Conservation (phyloP, 2,113 vertebrate genomes). For the Numida meleagris region DNA sequence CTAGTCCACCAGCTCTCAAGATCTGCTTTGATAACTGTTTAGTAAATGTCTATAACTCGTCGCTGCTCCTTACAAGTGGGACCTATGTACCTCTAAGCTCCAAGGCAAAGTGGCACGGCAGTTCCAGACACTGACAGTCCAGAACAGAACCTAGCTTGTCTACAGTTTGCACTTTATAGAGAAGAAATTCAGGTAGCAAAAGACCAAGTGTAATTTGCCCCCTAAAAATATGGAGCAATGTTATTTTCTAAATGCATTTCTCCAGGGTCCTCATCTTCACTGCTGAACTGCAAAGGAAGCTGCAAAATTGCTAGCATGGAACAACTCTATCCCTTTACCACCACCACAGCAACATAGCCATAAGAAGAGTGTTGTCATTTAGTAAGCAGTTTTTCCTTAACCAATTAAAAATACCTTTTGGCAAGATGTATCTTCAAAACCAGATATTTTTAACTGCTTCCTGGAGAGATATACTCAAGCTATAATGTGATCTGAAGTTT, state of each 20-base stretch:
- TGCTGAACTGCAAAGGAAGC: background rate
- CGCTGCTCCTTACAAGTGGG: background rate
- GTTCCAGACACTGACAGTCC: background rate
- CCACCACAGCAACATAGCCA: background rate
- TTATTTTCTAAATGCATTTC: background rate
- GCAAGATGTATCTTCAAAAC: background rate
- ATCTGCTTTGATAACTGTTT: background rate
- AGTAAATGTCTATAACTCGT: background rate
- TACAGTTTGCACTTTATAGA: background rate
- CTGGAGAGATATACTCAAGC: background rate
- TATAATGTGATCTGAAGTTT: background rate
- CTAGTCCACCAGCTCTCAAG: background rate
- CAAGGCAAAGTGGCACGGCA: background rate
- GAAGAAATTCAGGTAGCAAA: background rate
- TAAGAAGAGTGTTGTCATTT: background rate
- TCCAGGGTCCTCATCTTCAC: background rate
- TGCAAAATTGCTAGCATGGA: background rate
- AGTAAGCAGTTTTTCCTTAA: background rate
- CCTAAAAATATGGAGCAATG: fast-evolving
- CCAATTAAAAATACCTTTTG: background rate
- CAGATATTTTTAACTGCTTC: background rate
- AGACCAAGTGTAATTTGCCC: background rate
- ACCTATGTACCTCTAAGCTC: background rate
- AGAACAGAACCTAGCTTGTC: background rate
- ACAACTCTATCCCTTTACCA: background rate